Evolutionary conservation across 2,113 vertebrate species (phyloP).

Genomic region (Toxotes chatareus): DNA sequence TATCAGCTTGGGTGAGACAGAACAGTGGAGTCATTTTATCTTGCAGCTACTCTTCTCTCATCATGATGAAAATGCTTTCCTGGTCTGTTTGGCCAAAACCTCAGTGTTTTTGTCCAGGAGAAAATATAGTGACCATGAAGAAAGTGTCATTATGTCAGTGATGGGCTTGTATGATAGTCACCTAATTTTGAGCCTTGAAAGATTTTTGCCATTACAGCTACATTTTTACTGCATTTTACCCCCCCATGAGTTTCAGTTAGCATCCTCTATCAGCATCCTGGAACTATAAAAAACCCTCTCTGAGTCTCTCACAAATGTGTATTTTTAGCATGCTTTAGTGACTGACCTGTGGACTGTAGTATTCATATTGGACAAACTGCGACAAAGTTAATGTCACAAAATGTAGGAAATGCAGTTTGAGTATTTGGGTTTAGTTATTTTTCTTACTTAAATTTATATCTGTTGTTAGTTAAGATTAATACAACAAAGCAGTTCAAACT

Average conservation of each 20-base stretch:
- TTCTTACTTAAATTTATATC: not conserved
- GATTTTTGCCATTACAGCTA: not conserved
- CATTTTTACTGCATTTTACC: not conserved
- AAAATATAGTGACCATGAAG: not conserved
- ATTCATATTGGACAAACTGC: not conserved
- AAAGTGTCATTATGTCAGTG: not conserved
- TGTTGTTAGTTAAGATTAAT: not conserved
- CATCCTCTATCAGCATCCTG: not conserved
- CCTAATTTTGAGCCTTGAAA: not conserved
- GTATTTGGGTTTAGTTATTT: not conserved
- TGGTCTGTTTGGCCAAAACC: not conserved
- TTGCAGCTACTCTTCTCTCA: not conserved
- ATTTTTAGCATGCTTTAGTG: not conserved
- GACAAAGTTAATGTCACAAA: not conserved
- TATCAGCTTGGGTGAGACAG: not conserved
- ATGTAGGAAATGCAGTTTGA: not conserved
- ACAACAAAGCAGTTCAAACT: not conserved
- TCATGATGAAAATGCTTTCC: not conserved
- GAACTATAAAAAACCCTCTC: not conserved
- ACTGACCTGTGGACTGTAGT: not conserved
- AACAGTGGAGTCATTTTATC: constrained; percentile 20
- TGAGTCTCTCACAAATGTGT: not conserved
- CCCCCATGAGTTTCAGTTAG: too few relatives aligned
- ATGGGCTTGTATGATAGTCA: not conserved
- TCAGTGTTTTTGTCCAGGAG: not conserved